These are phyloP conservation scores for Gonatopus flavifemur DNA, from an alignment of 1,140 invertebrate genomes.

Conservation along the genomic window DNA sequence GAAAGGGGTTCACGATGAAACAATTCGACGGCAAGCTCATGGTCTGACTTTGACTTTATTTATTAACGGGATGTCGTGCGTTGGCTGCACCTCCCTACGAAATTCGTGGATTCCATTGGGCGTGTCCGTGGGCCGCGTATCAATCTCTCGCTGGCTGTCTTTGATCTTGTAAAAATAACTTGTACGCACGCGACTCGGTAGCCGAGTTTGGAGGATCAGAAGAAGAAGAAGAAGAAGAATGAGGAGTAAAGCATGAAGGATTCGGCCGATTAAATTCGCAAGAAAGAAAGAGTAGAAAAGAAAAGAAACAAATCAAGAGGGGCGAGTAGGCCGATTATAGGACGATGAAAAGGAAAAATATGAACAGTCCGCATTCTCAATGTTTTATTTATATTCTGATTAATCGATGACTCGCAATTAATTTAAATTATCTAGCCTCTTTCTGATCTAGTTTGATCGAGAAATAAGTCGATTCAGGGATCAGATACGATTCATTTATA, in stretches of 20 bases:
- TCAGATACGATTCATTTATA: too few species aligned
- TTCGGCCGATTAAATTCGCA: conserved; percentile 29
- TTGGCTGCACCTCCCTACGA: too few species aligned
- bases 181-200: conserved; percentile 18
- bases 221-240: conserved; percentile 17
- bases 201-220: conserved; percentile 22
- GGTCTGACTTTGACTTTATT: conserved; percentile 21
- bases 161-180: conserved; percentile 36
- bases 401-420: conserved; percentile 2
- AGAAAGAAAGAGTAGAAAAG: not conserved
- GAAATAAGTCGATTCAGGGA: too few species aligned
- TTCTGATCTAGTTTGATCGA: too few species aligned
- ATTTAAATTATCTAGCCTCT: too few species aligned
- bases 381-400: too few species aligned
- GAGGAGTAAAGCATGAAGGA: too few species aligned
- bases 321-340: not conserved
- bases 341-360: not conserved
- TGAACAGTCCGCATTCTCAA: too few species aligned
- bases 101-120: conserved; percentile 19
- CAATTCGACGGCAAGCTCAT: conserved; percentile 22
- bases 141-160: conserved; percentile 30
- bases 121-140: conserved; percentile 25
- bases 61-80: conserved; percentile 18
- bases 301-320: not conserved
- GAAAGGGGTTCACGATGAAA: conserved; percentile 24